Conservation (phyloP, 2,888 invertebrate genomes). For the Cantharis rustica region DNA sequence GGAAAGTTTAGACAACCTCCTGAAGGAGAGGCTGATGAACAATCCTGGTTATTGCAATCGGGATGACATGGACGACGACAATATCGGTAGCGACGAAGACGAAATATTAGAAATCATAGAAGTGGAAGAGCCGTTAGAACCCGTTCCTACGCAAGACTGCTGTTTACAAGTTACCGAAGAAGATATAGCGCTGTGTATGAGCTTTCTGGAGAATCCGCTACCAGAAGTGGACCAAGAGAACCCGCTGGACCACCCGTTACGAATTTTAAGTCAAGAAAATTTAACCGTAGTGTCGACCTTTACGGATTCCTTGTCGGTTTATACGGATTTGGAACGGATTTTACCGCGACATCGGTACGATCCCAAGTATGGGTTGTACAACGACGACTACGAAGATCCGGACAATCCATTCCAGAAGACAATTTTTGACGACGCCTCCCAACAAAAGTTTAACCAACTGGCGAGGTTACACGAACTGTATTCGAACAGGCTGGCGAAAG, state of each 20-base stretch:
- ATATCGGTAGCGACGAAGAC: constrained; percentile 62
- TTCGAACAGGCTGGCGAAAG: constrained; percentile 76
- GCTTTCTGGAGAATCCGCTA: constrained; percentile 67
- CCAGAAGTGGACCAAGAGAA: constrained; percentile 75
- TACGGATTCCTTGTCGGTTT: constrained; percentile 72
- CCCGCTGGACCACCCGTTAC: constrained; percentile 79
- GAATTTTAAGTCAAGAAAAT: constrained; percentile 90
- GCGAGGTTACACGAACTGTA: constrained; percentile 82
- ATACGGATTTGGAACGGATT: constrained; percentile 70
- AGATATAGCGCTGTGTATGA: constrained; percentile 88
- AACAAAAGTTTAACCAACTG: constrained; percentile 77
- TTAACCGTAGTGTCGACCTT: constrained; percentile 90
- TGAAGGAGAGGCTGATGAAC: constrained; percentile 70
- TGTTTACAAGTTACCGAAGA: constrained; percentile 92
- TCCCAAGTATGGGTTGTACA: constrained; percentile 62
- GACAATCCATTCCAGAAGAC: constrained; percentile 51
- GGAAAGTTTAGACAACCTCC: constrained; percentile 78
- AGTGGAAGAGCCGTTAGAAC: constrained; percentile 78
- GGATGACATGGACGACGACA: constrained; percentile 60
- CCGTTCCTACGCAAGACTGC: constrained; percentile 84
- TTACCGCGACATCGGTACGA: constrained; percentile 66
- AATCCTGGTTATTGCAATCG: constrained; percentile 35
- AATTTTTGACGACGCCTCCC: constrained; percentile 51
- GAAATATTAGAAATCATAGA: constrained; percentile 81
- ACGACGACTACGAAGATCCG: constrained; percentile 60